A percentile compares a stretch with the other conserved stretches of the same genome.
phyloP scores from a whole-genome alignment of 2,888 invertebrate genomes.

The Laothoe populi region DNA sequence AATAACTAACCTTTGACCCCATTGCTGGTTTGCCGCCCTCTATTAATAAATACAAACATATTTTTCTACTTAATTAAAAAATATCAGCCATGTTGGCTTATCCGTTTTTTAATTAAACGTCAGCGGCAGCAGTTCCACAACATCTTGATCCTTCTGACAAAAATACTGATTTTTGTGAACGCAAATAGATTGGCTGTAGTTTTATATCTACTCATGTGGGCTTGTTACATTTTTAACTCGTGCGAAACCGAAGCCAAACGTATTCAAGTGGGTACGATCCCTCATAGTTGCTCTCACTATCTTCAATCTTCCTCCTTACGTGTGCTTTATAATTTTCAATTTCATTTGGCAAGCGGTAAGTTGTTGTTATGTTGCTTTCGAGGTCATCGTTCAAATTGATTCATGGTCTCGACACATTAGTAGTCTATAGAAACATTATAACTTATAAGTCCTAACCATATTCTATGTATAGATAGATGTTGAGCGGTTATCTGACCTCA shows the following conservation, averaged over 20 bases:
- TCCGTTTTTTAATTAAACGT: constrained; percentile 21
- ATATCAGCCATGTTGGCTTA: not conserved
- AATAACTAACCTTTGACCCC: too few relatives aligned
- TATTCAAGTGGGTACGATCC: constrained; percentile 55
- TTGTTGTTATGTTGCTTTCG: constrained; percentile 37
- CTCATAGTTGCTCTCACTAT: constrained; percentile 59
- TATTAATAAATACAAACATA: not conserved
- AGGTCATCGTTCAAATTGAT: not conserved
- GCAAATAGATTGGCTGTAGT: not conserved
- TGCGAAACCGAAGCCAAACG: constrained; percentile 49
- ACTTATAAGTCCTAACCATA: constrained; percentile 1
- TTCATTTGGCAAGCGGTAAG: constrained; percentile 48
- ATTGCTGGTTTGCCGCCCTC: too few relatives aligned
- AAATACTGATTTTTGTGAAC: not conserved
- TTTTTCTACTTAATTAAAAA: constrained; percentile 4
- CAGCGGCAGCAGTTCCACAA: constrained; percentile 3
- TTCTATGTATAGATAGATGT: not conserved
- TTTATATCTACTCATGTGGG: not conserved
- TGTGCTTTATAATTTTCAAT: constrained; percentile 55
- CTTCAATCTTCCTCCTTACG: constrained; percentile 49
- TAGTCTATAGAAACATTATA: constrained; percentile 8
- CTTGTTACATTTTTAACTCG: constrained; percentile 36
- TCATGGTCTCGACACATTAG: not conserved
- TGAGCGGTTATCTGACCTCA: constrained; percentile 14
- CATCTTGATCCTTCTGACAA: not conserved